phyloP scores from a whole-genome alignment of 2,113 vertebrate species.

The Semnornis frantzii region DNA sequence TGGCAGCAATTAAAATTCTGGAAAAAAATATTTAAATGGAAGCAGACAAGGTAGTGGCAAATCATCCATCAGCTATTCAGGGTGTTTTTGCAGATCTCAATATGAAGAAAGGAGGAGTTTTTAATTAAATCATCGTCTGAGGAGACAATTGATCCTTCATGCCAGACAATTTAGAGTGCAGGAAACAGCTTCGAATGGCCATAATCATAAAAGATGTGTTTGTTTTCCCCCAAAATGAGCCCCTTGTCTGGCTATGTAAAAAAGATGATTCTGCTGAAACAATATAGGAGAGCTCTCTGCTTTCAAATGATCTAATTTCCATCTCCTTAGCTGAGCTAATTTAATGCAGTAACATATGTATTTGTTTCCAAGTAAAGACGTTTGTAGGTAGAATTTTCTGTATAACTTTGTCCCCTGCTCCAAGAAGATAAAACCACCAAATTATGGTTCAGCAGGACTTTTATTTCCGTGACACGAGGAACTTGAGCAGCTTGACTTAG shows the following conservation, averaged over 20 bases:
- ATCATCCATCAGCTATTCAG: background rate
- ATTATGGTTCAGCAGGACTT: background rate
- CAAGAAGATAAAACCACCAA: background rate
- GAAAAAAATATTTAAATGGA: background rate
- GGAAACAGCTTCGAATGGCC: conserved; percentile 21
- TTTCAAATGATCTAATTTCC: conserved; percentile 61
- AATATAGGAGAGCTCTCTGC: background rate
- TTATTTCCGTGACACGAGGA: background rate
- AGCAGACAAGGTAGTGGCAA: background rate
- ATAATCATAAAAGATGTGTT: conserved; percentile 56
- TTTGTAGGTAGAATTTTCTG: background rate
- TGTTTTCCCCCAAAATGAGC: conserved; percentile 29
- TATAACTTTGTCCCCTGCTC: background rate
- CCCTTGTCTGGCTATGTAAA: background rate
- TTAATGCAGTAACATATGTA: conserved; percentile 10
- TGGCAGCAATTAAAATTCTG: conserved; percentile 39
- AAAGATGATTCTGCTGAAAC: conserved; percentile 14
- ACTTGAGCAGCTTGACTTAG: background rate
- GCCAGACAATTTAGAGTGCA: conserved; percentile 4
- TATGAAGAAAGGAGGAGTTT: conserved; percentile 14
- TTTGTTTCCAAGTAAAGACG: conserved; percentile 33
- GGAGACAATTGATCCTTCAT: conserved; percentile 1
- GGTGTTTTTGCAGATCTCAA: background rate
- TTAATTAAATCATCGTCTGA: conserved; percentile 56
- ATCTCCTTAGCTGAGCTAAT: conserved; percentile 49